Percentiles rank a stretch among this genome's conserved stretches.
Evolutionary conservation across 2,113 vertebrate genomes (phyloP).

Genomic region (Strigops habroptila): DNA sequence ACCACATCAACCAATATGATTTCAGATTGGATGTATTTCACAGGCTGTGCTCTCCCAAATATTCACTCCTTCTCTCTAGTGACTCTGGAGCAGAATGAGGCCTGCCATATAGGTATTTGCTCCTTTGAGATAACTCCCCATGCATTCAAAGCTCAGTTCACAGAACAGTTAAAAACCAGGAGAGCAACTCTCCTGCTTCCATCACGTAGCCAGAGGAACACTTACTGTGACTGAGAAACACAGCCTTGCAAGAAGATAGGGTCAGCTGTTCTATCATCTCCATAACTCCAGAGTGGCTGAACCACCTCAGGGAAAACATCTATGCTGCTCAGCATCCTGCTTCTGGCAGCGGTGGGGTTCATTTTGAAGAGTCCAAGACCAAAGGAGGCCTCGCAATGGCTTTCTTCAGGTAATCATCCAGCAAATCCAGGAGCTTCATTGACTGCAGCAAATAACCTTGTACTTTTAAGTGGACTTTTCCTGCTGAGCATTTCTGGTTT

Average conservation of each 20-base stretch:
- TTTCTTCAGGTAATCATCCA: background rate
- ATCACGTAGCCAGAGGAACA: background rate
- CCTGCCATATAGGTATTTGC: background rate
- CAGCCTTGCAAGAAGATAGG: background rate
- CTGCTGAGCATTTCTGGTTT: background rate
- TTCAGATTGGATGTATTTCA: background rate
- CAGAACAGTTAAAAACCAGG: background rate
- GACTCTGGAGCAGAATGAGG: background rate
- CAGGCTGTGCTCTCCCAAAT: background rate
- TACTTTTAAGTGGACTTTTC: background rate
- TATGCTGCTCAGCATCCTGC: background rate
- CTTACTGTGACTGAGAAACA: fast-evolving
- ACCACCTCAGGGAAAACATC: background rate
- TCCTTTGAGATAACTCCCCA: background rate
- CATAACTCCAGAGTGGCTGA: background rate
- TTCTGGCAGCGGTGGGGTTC: fast-evolving
- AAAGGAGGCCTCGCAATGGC: fast-evolving
- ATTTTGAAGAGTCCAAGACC: background rate
- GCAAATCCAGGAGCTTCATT: background rate
- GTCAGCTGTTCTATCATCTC: background rate
- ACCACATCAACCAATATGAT: fast-evolving
- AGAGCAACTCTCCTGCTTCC: background rate
- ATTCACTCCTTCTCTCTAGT: background rate
- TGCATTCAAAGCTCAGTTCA: background rate
- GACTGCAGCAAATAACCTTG: background rate